Base-by-base conservation (phyloP, 2,888 invertebrate genomes). In the Saturnia pavonia region DNA sequence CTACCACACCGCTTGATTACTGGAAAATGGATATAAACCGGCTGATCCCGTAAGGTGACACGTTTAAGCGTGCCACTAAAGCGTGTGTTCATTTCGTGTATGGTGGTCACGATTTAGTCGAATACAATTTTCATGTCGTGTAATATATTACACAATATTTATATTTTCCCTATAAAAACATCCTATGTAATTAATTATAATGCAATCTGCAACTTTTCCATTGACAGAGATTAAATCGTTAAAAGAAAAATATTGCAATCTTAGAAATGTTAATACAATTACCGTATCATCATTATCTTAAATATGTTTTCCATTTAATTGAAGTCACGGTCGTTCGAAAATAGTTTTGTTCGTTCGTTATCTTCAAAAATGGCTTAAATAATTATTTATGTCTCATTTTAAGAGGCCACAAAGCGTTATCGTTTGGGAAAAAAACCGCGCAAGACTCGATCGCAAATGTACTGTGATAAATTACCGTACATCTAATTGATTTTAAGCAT, bases 271-370 rank as follows among this genome's bases (percentile, higher is more conserved):
- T 25, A 57, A 57, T 57, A 25, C 12, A 57, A 11, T 54, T 54
- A 4, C 7, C 22, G 1, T 8, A 22, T 57, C 25, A 25, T n/a
- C 4, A 54, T 54, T 22, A 57, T 1, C 12, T 25, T 57, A 57
- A 25, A 25, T 25, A 9, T 65, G 9, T 65, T 40, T 65, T 65
- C 27, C 63, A 65, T 65, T 65, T 65, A 65, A 65, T 65, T 65
- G 34, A 40, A 65, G 63, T 65, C 63, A 65, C 0, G 63, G 63
- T 40, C 63, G 63, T 34, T 65, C 19, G 19, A 19, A 40, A 65
- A 65, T 65, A 65, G 63, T 65, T 65, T 34, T 19, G 63, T 65
- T 65, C 19, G 63, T 40, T 65, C 6, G 63, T 57, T 57, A 57
- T 57, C 57, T 25, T 12, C 25, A 57, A 25, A 57, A 57, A 57